Evolutionary conservation across 2,113 vertebrate genomes (phyloP), one percentile per base, ranked within the genome.

Genomic region (Hydropotes inermis): DNA sequence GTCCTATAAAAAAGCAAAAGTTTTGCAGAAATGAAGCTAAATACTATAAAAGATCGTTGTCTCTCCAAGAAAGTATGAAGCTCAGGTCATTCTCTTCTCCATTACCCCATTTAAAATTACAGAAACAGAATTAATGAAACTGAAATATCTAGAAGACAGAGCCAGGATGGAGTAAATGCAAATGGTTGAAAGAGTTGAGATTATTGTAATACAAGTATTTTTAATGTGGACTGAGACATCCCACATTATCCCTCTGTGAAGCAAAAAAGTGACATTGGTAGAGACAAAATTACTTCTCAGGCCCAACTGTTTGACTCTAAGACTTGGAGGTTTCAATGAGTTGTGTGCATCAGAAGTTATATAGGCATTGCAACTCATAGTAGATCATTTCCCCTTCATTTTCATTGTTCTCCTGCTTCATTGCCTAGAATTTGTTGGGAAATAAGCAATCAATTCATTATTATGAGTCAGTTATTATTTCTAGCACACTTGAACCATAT

Each of bases 61-160:
- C 27, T 43, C 36, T 94, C 85, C 7, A 52, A 43, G 58, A 82
- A 95, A 23, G 39, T 78, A 3, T 92, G 64, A 83, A 54, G 8
- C 64, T 94, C 50, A 70, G 30, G 7, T 12, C 60, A 36, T 58
- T 86, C 27, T 54, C 21, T 36, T 70, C 54, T 50, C 43, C 4
- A 30, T 76, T n/a, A 89, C 1, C 33, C n/a, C 33, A 83, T 47
- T 89, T 94, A 89, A 97, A 95, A 86, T 76, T 79, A 92, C 50
- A 33, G 64, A 93, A 93, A 64, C 36, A 78, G 81, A 93, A 89
- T 94, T 93, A 83, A 78, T 58, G 76, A 91, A 81, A 85, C 23
- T 25, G 14, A 39, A 89, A 91, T 91, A 7, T 87, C 9, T 33
- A 19, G 13, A 94, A 86, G 57, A 30, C 55, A 84, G 30, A 50